phyloP scores from a whole-genome alignment of 2,888 invertebrate genomes.

The Ommatoiulus sabulosus region DNA sequence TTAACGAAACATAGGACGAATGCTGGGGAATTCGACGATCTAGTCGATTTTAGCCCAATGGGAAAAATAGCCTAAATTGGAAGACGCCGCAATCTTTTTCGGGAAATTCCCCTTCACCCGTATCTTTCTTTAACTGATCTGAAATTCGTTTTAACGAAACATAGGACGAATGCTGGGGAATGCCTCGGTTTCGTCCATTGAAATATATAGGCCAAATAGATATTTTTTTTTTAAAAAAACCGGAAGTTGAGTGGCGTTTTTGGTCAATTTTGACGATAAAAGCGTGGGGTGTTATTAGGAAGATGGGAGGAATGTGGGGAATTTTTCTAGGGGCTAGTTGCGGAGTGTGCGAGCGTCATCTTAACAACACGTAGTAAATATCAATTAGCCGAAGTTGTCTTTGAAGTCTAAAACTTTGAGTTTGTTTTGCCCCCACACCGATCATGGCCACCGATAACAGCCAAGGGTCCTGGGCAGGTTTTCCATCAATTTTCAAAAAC shows the following conservation, averaged over 20 bases:
- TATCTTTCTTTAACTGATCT: no score
- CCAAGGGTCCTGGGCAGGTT: neutral
- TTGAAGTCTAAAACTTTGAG: neutral
- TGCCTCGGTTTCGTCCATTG: no score
- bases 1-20: no score
- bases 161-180: no score
- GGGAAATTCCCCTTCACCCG: no score
- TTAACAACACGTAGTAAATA: neutral
- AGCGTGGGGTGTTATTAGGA: neutral
- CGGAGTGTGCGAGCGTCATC: neutral
- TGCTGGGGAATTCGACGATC: no score
- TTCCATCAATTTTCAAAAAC: neutral
- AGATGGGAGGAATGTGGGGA: neutral
- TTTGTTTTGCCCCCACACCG: neutral
- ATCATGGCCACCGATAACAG: neutral
- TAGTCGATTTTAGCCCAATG: no score
- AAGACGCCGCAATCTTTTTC: no score
- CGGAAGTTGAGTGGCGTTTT: neutral
- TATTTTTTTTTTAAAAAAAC: neutral
- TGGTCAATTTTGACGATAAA: neutral
- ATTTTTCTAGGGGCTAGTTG: neutral
- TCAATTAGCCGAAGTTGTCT: slow-evolving; percentile 26
- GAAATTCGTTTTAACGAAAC: no score
- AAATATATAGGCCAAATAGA: no score
- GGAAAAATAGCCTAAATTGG: no score